phyloP scores from a whole-genome alignment of 1,140 invertebrate genomes.

The Pseudomyrmex sp. region DNA sequence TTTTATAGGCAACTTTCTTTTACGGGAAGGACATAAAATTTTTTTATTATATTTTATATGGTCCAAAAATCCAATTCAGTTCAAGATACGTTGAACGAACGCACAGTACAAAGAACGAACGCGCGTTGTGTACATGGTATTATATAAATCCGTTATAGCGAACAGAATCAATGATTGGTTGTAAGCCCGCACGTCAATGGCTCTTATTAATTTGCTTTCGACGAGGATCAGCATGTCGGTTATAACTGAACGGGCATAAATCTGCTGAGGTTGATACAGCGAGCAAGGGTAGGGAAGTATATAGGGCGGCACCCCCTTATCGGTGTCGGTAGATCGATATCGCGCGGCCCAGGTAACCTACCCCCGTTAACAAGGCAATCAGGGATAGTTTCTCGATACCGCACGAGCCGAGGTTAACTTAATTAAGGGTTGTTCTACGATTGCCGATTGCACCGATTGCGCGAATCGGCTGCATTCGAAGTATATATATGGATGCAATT shows the following conservation, averaged over 20 bases:
- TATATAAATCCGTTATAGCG: neutral
- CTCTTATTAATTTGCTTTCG: conserved; percentile 68
- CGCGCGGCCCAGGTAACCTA: conserved; percentile 76
- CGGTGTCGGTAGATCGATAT: conserved; percentile 79
- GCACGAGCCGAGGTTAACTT: conserved; percentile 80
- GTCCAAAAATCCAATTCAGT: neutral
- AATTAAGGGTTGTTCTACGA: conserved; percentile 82
- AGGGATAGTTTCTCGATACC: conserved; percentile 82
- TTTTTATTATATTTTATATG: neutral
- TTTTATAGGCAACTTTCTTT: neutral
- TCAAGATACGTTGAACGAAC: neutral
- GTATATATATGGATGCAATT: conserved; percentile 38
- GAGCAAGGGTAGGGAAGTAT: neutral
- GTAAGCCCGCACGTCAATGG: conserved; percentile 11
- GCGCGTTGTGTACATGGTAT: neutral
- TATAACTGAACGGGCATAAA: conserved; percentile 70
- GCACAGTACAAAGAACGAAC: neutral
- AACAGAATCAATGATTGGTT: conserved; percentile 10
- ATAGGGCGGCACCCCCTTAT: conserved; percentile 75
- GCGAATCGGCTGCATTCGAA: conserved; percentile 57
- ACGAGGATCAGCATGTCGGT: conserved; percentile 26
- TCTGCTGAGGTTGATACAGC: conserved; percentile 71
- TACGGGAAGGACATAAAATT: neutral
- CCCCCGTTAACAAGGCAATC: conserved; percentile 82
- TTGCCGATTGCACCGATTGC: conserved; percentile 75